A percentile compares a stretch with the other conserved stretches of the same genome.
These are phyloP conservation scores for Sinhomidia bicolor DNA, from an alignment of 2,888 invertebrate genomes.

Conservation along the genomic window DNA sequence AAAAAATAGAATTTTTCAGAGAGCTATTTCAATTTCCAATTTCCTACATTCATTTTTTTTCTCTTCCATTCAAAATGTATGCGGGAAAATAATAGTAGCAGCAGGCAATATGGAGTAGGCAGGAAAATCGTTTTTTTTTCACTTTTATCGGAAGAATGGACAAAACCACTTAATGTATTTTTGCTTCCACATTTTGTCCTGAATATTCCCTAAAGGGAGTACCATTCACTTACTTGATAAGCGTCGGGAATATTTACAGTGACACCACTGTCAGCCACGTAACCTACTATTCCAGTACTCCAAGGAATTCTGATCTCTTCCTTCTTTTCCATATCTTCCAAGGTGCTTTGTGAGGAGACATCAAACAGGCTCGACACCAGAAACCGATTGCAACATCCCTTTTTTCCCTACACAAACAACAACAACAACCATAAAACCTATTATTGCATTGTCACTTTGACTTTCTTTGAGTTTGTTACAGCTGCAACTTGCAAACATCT, in stretches of 20 bases:
- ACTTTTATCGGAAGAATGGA: background rate
- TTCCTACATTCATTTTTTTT: background rate
- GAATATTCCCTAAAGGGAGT: constrained; percentile 5
- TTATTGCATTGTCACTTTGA: constrained; percentile 22
- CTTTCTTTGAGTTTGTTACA: constrained; percentile 27
- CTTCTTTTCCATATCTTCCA: constrained; percentile 95
- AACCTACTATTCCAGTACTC: constrained; percentile 97
- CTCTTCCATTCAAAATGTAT: background rate
- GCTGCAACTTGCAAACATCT: constrained; percentile 29
- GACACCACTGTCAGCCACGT: constrained; percentile 95
- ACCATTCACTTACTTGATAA: constrained; percentile 88
- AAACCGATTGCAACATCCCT: constrained; percentile 84
- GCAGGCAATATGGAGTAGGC: background rate
- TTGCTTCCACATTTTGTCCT: background rate
- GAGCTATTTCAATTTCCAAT: background rate
- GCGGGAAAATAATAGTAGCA: background rate
- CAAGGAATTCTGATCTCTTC: constrained; percentile 97
- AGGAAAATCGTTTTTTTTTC: background rate
- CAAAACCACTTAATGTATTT: background rate
- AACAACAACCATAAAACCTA: background rate
- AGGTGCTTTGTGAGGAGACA: constrained; percentile 95
- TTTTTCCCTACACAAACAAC: constrained; percentile 80
- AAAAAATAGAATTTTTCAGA: constrained; percentile 78
- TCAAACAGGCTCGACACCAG: constrained; percentile 97
- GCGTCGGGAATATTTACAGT: constrained; percentile 98